Conservation (phyloP, 2,797 vertebrate genomes). For the Parauchenoglanis punctatus region DNA sequence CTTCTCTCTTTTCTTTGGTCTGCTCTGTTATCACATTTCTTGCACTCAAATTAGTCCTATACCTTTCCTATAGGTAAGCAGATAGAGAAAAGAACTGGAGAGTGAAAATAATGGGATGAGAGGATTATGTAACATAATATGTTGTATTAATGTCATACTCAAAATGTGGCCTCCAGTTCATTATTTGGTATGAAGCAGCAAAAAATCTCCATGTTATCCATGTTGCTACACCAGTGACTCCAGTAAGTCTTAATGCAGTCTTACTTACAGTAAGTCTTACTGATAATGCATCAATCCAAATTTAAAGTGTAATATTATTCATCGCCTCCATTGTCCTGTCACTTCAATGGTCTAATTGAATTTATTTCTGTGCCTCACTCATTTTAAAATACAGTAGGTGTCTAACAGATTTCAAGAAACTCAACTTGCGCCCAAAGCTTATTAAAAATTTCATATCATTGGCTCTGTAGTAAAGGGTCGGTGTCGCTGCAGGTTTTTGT, state of each 20-base stretch:
- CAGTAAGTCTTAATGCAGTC: background rate
- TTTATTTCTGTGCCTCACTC: background rate
- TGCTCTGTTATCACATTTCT: conserved; percentile 28
- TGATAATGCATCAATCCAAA: background rate
- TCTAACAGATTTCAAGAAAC: background rate
- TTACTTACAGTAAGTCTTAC: background rate
- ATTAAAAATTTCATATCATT: background rate
- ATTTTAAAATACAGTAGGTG: background rate
- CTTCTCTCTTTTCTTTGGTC: conserved; percentile 6
- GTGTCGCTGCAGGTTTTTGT: background rate
- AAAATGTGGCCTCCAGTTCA: background rate
- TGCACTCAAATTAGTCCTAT: conserved; percentile 32
- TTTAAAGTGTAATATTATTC: background rate
- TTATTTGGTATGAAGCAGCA: background rate
- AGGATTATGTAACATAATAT: background rate
- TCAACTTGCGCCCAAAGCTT: background rate
- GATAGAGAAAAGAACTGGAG: conserved; percentile 26
- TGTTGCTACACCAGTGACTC: background rate
- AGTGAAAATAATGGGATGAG: background rate
- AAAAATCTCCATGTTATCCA: background rate
- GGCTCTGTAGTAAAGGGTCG: background rate
- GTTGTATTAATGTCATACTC: background rate
- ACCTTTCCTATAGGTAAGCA: conserved; percentile 19
- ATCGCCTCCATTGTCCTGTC: background rate
- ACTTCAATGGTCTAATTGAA: background rate